A percentile compares a stretch with the other conserved stretches of the same genome.
Conservation (phyloP, 2,797 vertebrate genomes). For the Buceros bicornis region DNA sequence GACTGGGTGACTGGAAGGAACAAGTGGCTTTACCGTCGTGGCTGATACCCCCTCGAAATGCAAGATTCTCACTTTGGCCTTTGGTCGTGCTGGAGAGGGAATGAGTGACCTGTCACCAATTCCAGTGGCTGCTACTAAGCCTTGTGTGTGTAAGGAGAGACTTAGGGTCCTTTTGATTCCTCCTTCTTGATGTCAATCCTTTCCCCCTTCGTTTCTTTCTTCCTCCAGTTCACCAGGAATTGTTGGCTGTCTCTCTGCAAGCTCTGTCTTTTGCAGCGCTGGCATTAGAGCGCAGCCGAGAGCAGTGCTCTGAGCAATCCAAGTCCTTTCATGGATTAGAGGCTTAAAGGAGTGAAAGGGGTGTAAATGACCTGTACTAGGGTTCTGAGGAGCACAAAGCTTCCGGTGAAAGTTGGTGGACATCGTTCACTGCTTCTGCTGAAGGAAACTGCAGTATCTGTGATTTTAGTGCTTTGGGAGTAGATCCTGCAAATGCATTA, state of each 20-base stretch:
- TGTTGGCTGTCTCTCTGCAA: neutral
- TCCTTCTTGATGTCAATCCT: neutral
- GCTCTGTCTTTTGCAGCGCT: neutral
- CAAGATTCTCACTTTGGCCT: neutral
- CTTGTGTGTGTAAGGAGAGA: rapidly evolving
- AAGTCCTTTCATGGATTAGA: neutral
- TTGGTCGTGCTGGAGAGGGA: neutral
- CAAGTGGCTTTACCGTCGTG: neutral
- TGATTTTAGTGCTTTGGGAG: neutral
- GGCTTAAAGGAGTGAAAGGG: neutral
- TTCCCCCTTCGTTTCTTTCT: neutral
- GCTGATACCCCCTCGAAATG: rapidly evolving
- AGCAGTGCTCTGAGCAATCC: neutral
- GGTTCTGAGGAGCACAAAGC: neutral
- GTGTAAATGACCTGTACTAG: neutral
- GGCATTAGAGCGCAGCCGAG: neutral
- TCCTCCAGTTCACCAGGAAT: neutral
- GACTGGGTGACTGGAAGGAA: neutral
- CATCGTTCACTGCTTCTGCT: neutral
- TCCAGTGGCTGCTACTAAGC: neutral
- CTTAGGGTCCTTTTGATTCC: neutral
- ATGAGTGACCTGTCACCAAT: rapidly evolving
- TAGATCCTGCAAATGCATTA: neutral
- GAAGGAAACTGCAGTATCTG: neutral
- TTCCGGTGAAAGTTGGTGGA: neutral